Percentiles rank a stretch among this genome's conserved stretches.
These are phyloP conservation scores for Maniola hyperantus DNA, from an alignment of 2,888 invertebrate genomes.

Conservation along the genomic window DNA sequence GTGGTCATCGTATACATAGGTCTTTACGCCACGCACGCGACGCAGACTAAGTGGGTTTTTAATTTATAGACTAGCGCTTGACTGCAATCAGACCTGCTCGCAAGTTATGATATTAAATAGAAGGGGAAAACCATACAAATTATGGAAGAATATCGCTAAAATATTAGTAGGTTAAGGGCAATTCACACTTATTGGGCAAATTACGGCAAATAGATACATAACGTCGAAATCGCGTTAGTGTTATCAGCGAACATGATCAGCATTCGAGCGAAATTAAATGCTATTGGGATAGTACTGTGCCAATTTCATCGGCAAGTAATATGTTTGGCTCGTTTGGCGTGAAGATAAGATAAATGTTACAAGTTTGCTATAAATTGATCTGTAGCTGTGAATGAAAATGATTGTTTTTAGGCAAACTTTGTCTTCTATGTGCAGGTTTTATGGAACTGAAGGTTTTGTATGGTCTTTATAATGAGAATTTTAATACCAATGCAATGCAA, in stretches of 20 bases:
- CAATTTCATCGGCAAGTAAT: slow-evolving; percentile 17
- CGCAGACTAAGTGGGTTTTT: too few species aligned
- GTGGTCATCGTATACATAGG: too few species aligned
- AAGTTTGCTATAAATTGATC: slow-evolving; percentile 3
- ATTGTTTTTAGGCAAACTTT: neutral
- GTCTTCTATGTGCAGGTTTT: too few species aligned
- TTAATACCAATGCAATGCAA: too few species aligned
- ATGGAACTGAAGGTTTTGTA: too few species aligned
- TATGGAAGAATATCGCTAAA: neutral
- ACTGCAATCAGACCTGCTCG: too few species aligned
- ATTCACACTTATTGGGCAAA: slow-evolving; percentile 14
- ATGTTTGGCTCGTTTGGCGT: slow-evolving; percentile 10
- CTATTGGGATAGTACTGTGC: slow-evolving; percentile 7
- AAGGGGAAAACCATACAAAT: too few species aligned
- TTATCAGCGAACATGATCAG: slow-evolving; percentile 21
- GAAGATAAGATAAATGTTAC: slow-evolving; percentile 15
- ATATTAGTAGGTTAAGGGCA: neutral
- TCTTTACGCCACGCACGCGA: too few species aligned
- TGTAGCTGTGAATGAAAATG: neutral
- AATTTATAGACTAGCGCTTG: too few species aligned
- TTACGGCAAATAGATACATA: slow-evolving; percentile 26
- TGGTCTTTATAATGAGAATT: too few species aligned
- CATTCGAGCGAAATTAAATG: slow-evolving; percentile 12
- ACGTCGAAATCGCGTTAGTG: slow-evolving; percentile 5
- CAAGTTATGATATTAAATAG: too few species aligned